A percentile compares a stretch with the other conserved stretches of the same genome.
Conservation (phyloP, 2,113 vertebrate genomes). For the Pachycephala philippinensis region DNA sequence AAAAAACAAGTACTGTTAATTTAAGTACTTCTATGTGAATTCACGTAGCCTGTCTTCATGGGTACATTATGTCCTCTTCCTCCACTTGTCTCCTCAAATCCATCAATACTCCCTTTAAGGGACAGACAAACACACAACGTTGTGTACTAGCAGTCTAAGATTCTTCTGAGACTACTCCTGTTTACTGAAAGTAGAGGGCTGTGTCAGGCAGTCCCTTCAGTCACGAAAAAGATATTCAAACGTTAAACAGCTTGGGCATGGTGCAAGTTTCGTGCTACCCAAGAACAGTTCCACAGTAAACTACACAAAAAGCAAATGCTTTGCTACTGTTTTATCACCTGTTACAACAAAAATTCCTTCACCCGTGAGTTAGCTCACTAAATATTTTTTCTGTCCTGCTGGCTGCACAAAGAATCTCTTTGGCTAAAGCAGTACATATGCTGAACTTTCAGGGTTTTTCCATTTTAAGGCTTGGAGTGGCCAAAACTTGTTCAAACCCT, state of each 20-base stretch:
- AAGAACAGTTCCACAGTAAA: not conserved
- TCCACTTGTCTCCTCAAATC: not conserved
- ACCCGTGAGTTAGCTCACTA: not conserved
- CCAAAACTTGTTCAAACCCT: not conserved
- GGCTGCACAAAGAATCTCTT: not conserved
- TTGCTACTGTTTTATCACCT: not conserved
- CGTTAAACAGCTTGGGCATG: not conserved
- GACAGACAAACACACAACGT: not conserved
- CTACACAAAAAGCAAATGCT: not conserved
- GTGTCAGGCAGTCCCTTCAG: not conserved
- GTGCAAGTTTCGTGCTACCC: not conserved
- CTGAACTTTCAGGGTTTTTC: not conserved
- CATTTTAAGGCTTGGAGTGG: not conserved
- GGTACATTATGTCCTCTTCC: not conserved
- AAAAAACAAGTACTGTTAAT: not conserved
- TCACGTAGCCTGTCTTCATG: not conserved
- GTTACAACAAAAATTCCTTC: not conserved
- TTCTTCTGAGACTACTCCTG: not conserved
- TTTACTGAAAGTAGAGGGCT: not conserved
- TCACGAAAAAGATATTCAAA: not conserved
- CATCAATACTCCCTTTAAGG: not conserved
- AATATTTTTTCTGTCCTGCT: not conserved
- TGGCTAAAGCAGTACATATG: not conserved
- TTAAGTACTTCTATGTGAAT: not conserved
- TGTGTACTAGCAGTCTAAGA: not conserved